These are phyloP conservation scores for Ptychadena robeensis DNA, from an alignment of 2,797 vertebrate genomes.

Conservation along the genomic window DNA sequence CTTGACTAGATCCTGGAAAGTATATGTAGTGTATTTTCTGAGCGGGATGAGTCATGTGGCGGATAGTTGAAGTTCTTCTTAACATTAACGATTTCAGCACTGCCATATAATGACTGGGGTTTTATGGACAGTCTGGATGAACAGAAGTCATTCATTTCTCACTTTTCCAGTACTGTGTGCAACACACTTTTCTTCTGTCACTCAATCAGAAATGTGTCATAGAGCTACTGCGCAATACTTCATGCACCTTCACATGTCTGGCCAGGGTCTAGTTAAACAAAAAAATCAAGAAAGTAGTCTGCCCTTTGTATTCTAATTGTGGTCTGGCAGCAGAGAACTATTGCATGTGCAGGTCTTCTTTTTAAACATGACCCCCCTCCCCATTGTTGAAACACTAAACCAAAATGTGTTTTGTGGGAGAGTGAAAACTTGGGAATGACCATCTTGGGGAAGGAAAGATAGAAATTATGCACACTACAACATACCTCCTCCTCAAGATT, in stretches of 20 bases:
- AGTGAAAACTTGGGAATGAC: no score
- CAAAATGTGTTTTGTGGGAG: no score
- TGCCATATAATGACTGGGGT: conserved; percentile 16
- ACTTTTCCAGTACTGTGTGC: conserved; percentile 24
- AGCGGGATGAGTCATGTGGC: conserved; percentile 32
- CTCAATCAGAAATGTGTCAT: neutral
- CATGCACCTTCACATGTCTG: fast-evolving
- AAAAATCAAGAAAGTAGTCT: no score
- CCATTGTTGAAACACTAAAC: no score
- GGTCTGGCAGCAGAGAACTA: no score
- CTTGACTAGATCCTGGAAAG: conserved; percentile 42
- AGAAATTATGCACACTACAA: no score
- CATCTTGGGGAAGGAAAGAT: no score
- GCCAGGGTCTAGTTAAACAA: no score
- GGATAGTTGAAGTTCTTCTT: conserved; percentile 27
- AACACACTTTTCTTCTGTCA: conserved; percentile 12
- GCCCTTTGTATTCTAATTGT: no score
- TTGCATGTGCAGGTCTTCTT: no score
- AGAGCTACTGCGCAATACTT: neutral
- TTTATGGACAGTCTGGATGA: conserved; percentile 24
- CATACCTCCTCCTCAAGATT: no score
- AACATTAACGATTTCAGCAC: conserved; percentile 42
- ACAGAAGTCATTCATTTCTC: conserved; percentile 36
- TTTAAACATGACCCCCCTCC: no score
- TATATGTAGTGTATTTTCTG: conserved; percentile 36